Percentiles rank a stretch among this genome's conserved stretches.
Evolutionary conservation across 2,888 invertebrate genomes (phyloP).

Genomic region (Harpalus rufipes): DNA sequence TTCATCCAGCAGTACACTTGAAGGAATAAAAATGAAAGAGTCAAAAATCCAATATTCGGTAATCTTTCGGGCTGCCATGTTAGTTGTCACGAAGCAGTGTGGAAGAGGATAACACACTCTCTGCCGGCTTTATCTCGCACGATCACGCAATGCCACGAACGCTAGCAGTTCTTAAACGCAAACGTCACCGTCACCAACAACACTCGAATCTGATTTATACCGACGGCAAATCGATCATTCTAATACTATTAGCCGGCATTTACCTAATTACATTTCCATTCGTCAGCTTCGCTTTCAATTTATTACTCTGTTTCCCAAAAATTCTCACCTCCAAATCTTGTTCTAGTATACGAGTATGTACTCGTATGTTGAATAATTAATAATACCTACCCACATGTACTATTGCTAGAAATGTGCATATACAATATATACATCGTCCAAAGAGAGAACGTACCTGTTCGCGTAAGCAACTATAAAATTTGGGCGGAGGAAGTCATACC

Average conservation of each 20-base stretch:
- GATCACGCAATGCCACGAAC: constrained; percentile 10
- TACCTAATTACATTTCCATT: constrained; percentile 28
- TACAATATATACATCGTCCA: no score
- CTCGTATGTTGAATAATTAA: no score
- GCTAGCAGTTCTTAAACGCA: constrained; percentile 35
- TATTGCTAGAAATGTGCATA: no score
- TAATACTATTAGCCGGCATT: neutral
- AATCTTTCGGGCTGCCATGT: constrained; percentile 66
- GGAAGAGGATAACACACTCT: neutral
- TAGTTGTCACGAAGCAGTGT: constrained; percentile 51
- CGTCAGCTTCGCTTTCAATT: constrained; percentile 16
- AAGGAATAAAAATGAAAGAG: constrained; percentile 64
- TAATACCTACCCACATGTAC: no score
- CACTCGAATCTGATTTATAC: constrained; percentile 37
- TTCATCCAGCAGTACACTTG: constrained; percentile 57
- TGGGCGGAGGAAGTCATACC: no score
- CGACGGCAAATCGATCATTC: constrained; percentile 26
- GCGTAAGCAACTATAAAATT: no score
- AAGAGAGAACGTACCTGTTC: no score
- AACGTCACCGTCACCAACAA: constrained; percentile 32
- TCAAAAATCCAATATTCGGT: constrained; percentile 66
- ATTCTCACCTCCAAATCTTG: neutral
- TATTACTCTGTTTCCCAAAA: neutral
- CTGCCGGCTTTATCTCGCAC: neutral
- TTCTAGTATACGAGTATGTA: neutral